A percentile compares a stretch with the other conserved stretches of the same genome.
These are phyloP conservation scores for Agapetus fuscipes DNA, from an alignment of 2,888 invertebrate genomes.

Conservation along the genomic window DNA sequence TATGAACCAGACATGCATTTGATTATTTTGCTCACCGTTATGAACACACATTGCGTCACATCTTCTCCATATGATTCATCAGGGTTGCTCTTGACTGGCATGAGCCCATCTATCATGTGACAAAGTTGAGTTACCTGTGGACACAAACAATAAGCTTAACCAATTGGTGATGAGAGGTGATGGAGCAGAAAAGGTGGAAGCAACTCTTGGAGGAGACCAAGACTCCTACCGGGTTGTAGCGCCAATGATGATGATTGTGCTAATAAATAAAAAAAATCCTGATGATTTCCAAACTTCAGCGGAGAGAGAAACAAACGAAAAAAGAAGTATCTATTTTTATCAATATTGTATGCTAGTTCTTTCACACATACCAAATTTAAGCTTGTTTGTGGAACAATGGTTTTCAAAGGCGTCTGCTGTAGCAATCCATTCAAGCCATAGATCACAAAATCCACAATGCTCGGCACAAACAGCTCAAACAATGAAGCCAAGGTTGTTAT, in stretches of 20 bases:
- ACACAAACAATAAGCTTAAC: constrained; percentile 8
- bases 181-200: no score
- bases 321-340: no score
- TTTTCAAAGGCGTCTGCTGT: constrained; percentile 63
- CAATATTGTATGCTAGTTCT: no score
- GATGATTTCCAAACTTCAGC: no score
- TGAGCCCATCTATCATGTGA: constrained; percentile 65
- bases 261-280: no score
- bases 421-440: constrained; percentile 67
- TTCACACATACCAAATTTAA: constrained; percentile 61
- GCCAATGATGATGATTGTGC: no score
- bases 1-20: not conserved
- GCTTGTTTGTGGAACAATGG: constrained; percentile 75
- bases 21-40: constrained; percentile 36
- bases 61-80: constrained; percentile 43
- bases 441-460: constrained; percentile 59
- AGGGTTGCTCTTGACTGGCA: constrained; percentile 44
- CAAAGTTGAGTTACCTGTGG: constrained; percentile 69
- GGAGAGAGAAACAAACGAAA: no score
- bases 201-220: no score
- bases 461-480: constrained; percentile 68
- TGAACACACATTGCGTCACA: constrained; percentile 62
- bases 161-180: no score
- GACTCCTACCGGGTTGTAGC: no score
- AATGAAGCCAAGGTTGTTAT: constrained; percentile 44